Evolutionary conservation across 1,140 invertebrate genomes (phyloP), one percentile per base, ranked within the genome.

Genomic region (Magallana gigas): DNA sequence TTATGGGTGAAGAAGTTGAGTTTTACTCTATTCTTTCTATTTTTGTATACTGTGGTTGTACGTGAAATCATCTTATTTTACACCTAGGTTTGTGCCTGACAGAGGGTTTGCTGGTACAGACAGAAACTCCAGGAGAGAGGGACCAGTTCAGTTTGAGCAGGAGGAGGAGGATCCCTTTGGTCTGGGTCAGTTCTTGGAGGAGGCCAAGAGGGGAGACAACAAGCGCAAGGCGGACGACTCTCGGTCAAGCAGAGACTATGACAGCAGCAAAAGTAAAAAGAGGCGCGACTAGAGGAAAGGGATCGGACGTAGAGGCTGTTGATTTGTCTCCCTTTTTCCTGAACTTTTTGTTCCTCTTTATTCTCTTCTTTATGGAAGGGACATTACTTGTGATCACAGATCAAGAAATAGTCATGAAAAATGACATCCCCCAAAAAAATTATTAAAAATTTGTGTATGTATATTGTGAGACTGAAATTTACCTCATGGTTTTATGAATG

Each of bases 161-260:
- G 97, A 97, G 91, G 97, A 98, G 88, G 96, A 96, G 88, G 98
- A 99, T 97, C 98, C 98, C 82, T 99, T 99, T 94, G 98, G 98
- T 95, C 95, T 99, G 91, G 98, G 98, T 96, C 97, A 98, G 94
- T 99, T 99, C 96, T 98, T 99, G 96, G 98, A 97, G 90, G 97
- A 98, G 95, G 98, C 98, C 83, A 99, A 99, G 94, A 92, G 92
- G 83, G 98, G 92, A 60, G 93, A 94, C 83, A 48, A 48, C 36
- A 95, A 95, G 90, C 90, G 95, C 9, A 85, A 91, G 12, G 91
- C 90, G 3, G 94, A 94, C 57, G 94, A 94, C 64, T 91, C 93
- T 29, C 84, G 93, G 18, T 92, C 91, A 11, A 92, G 91, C 89
- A 84, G 92, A 36, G 91, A 93, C 81, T 92, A 93, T 88, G 93